Evolutionary conservation across 2,888 invertebrate genomes (phyloP).

Genomic region (Melinaea marsaeus): DNA sequence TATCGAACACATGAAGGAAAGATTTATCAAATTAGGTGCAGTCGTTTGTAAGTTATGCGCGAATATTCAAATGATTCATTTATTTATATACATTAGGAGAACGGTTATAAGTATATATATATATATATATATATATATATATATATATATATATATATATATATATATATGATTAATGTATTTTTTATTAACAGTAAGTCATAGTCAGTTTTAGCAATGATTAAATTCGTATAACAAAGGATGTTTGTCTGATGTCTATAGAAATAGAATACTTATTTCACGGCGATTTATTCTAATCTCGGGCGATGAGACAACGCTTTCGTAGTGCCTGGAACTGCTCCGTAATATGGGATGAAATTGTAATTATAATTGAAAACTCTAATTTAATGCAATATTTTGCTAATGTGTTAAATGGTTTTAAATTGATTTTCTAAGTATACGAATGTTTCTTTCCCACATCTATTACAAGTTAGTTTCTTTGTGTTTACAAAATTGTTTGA

Average conservation of each 20-base stretch:
- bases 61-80: no score
- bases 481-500: no score
- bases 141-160: no score
- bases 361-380: neutral
- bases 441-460: neutral
- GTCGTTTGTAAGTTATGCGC: no score
- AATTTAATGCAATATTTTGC: slow-evolving; percentile 5
- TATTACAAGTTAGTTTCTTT: no score
- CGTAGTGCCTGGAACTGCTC: neutral
- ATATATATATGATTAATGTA: no score
- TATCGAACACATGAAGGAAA: no score
- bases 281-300: slow-evolving; percentile 26
- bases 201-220: neutral
- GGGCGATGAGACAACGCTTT: slow-evolving; percentile 18
- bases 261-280: slow-evolving; percentile 19
- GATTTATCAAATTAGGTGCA: no score
- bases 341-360: slow-evolving; percentile 6
- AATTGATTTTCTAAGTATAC: neutral
- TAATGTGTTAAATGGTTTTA: neutral
- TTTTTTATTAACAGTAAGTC: no score
- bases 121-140: no score
- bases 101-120: no score
- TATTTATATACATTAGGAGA: no score
- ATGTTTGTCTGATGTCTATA: slow-evolving; percentile 2
- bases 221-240: slow-evolving; percentile 1